Base-by-base conservation (phyloP, 2,797 vertebrate species). In the Emydoidea blandingii region DNA sequence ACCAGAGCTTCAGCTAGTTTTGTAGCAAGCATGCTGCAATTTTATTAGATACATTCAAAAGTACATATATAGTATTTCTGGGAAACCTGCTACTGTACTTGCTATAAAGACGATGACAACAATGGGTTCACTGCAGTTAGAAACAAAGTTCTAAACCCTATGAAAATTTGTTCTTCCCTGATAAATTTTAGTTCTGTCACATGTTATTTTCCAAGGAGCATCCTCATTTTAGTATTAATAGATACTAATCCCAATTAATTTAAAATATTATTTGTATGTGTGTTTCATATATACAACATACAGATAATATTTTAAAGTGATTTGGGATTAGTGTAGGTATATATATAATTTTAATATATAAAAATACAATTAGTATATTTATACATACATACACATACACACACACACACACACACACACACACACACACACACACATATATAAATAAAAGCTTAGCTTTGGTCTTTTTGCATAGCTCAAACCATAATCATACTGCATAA, bases 51-150 rank as follows among this genome's bases (percentile, higher is more conserved):
- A 91, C 93, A 95, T 86, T 91, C 94, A 93, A 84, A 1, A 44
- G 72, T 47, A 47, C 25, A 14, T 47, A 49, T 27, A 23, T 16
- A 88, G 84, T 91, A 86, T 96, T 96, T 96, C 85, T 84, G 85
- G 94, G 94, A 97, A 85, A 47, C 84, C 94, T 96, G 93, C 92
- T 97, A 95, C 86, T 81, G 78, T 27, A 76, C 93, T 94, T 78
- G 74, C 41, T 18, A 78, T 82, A 84, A 96, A 78, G 85, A 97
- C 85, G 88, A 90, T 72, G 65, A n/a, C 65, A 95, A 92, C 88
- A 91, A 87, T 88, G 93, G 93, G 87, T 95, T 95, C 65, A 87
- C 89, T 94, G 27, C 44, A 81, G n/a, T 86, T 95, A 87, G 72
- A 18, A 86, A 92, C 74, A 95, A 95, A 96, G 97, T 87, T 41